A percentile compares a stretch with the other conserved stretches of the same genome.
Evolutionary conservation across 2,797 vertebrate species (phyloP).

Genomic region (Pteropus rufus): DNA sequence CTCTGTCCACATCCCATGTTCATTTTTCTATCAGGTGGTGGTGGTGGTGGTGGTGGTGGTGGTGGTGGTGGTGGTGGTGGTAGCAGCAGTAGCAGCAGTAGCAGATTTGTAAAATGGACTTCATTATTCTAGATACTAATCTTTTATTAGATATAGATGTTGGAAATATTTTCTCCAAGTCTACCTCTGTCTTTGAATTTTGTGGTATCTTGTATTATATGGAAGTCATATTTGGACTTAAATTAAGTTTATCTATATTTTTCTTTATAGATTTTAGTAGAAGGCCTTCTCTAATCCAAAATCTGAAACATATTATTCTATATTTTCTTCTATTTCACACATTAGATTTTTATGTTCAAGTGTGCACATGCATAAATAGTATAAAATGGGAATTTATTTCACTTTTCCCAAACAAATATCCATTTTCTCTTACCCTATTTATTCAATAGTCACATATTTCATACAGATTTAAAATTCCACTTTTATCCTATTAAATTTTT

Average conservation of each 20-base stretch:
- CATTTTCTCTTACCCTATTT: not conserved
- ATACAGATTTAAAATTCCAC: not conserved
- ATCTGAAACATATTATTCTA: not conserved
- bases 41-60: no score
- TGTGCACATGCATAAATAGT: not conserved
- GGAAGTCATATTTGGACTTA: not conserved
- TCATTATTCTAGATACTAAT: not conserved
- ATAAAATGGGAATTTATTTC: not conserved
- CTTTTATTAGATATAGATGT: not conserved
- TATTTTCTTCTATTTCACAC: not conserved
- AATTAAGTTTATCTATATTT: not conserved
- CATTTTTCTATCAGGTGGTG: not conserved
- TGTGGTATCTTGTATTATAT: not conserved
- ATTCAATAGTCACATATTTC: not conserved
- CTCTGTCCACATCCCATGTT: not conserved
- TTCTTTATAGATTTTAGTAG: not conserved
- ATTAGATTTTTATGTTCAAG: not conserved
- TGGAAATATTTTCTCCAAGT: not conserved
- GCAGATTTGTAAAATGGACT: not conserved
- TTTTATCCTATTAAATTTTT: not conserved
- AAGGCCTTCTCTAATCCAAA: not conserved
- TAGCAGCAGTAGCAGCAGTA: no score
- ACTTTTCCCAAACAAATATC: not conserved
- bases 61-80: no score
- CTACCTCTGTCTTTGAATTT: not conserved